Evolutionary conservation across 2,113 vertebrate genomes (phyloP).

Genomic region (Mesocricetus auratus): DNA sequence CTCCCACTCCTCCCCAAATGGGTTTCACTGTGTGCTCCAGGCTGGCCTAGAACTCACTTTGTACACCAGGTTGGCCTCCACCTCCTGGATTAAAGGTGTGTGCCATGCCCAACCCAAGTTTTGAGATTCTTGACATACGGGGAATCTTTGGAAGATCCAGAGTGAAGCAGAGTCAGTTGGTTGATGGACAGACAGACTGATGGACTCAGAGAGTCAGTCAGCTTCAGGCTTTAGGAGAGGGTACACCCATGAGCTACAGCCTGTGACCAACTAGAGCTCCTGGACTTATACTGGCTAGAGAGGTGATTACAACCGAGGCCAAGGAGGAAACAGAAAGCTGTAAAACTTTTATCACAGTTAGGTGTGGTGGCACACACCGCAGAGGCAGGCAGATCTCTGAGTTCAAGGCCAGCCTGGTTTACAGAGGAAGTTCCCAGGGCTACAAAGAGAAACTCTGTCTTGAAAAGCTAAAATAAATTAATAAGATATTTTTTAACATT

Average conservation of each 20-base stretch:
- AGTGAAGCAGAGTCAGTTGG: background rate
- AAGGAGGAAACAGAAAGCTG: background rate
- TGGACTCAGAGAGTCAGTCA: background rate
- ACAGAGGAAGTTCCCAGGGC: background rate
- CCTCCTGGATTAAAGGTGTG: background rate
- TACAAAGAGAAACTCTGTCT: background rate
- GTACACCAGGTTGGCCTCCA: background rate
- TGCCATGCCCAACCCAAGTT: background rate
- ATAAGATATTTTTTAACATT: background rate
- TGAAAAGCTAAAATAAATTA: background rate
- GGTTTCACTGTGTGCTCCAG: background rate
- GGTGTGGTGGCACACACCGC: background rate
- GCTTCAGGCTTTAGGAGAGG: background rate
- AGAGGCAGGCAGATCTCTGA: background rate
- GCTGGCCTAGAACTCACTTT: background rate
- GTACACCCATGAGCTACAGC: background rate
- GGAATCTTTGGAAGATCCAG: background rate
- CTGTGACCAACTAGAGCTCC: too few relatives aligned
- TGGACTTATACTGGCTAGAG: background rate
- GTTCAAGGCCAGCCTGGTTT: background rate
- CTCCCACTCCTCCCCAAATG: too few relatives aligned
- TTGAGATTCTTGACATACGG: background rate
- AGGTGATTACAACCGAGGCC: background rate
- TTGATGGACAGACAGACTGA: background rate
- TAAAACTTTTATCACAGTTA: background rate